Conservation (phyloP, 2,888 invertebrate species). For the Parelbella ahira region DNA sequence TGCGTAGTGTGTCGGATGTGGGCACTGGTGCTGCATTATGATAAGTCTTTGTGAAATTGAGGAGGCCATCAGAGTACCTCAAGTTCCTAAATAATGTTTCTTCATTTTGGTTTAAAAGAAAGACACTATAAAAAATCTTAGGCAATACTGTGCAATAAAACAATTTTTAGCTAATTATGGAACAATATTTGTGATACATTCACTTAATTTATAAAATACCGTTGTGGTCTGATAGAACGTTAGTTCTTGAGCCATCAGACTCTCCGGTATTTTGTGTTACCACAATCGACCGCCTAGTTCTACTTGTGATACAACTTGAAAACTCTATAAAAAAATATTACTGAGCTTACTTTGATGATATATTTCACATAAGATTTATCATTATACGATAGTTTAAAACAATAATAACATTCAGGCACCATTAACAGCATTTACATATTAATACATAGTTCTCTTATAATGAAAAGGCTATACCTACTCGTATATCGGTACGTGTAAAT, state of each 20-base stretch:
- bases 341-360: constrained; percentile 26
- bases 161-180: too few species aligned
- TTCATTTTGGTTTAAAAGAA: too few species aligned
- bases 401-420: too few species aligned
- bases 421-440: too few species aligned
- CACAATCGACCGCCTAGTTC: too few species aligned
- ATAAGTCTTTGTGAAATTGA: constrained; percentile 51
- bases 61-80: constrained; percentile 64
- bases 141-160: too few species aligned
- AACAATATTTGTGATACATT: too few species aligned
- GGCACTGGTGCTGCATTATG: constrained; percentile 41
- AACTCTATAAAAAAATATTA: background rate
- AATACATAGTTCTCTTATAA: too few species aligned
- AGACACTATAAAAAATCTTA: too few species aligned
- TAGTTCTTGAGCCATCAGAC: constrained; percentile 76
- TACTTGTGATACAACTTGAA: background rate
- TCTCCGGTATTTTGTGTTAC: constrained; percentile 55
- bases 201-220: constrained; percentile 48
- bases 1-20: constrained; percentile 46
- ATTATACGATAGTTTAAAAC: background rate
- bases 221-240: constrained; percentile 66
- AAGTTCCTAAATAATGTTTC: too few species aligned
- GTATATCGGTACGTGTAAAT: too few species aligned
- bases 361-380: constrained; percentile 43
- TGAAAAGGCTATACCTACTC: too few species aligned